phyloP scores from a whole-genome alignment of 2,113 vertebrate species.

The Salvelinus namaycush region DNA sequence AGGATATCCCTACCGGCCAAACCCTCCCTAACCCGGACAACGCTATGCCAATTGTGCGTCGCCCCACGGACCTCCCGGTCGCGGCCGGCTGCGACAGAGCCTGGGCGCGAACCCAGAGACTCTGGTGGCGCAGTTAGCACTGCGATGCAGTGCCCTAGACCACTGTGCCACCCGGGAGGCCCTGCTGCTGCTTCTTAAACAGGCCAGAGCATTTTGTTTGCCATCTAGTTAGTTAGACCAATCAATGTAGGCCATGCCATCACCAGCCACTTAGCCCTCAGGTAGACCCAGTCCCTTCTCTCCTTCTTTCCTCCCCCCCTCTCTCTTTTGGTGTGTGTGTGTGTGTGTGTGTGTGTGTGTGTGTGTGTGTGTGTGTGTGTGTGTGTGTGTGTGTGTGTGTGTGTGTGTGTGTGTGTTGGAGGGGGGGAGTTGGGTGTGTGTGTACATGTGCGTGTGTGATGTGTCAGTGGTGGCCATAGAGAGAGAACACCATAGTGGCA shows the following conservation, averaged over 20 bases:
- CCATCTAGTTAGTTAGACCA: slow-evolving; percentile 33
- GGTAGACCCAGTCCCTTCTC: neutral
- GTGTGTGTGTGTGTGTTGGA: slow-evolving; percentile 3
- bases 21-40: no score
- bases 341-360: neutral
- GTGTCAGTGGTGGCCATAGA: slow-evolving; percentile 15
- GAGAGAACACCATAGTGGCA: slow-evolving; percentile 43
- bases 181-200: no score
- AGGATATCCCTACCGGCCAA: no score
- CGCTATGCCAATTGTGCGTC: no score
- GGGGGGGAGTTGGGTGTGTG: neutral
- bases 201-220: slow-evolving; percentile 15
- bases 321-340: neutral
- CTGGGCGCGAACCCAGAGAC: no score
- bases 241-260: slow-evolving; percentile 23
- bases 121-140: no score
- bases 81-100: no score
- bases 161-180: no score
- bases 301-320: neutral
- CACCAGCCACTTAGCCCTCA: slow-evolving; percentile 12
- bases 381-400: neutral
- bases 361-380: neutral
- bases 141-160: no score
- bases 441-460: neutral
- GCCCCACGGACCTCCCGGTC: no score